Evolutionary conservation across 2,888 invertebrate species (phyloP).

Genomic region (Scrobipalpa atriplicella): DNA sequence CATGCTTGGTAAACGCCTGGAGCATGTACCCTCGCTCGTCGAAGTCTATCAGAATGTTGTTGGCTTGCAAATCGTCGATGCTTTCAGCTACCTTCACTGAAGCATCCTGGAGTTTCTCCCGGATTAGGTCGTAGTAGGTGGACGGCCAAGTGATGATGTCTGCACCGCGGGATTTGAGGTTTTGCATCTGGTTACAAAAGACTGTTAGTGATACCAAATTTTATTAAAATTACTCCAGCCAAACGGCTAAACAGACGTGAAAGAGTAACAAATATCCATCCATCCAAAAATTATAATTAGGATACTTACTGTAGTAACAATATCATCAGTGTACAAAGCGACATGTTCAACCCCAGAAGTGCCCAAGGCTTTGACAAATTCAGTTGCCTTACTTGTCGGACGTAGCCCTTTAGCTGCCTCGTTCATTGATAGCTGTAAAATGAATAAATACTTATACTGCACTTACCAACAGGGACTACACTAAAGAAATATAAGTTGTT

Average conservation of each 20-base stretch:
- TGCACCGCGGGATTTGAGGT: slow-evolving; percentile 90
- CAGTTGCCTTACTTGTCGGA: slow-evolving; percentile 66
- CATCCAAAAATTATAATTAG: no score
- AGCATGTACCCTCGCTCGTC: slow-evolving; percentile 98
- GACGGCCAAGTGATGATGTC: slow-evolving; percentile 95
- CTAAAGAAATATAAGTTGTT: no score
- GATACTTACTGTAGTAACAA: slow-evolving; percentile 65
- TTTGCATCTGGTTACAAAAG: slow-evolving; percentile 79
- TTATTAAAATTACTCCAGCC: no score
- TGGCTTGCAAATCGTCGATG: slow-evolving; percentile 89
- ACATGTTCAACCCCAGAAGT: slow-evolving; percentile 71
- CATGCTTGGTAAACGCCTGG: slow-evolving; percentile 97
- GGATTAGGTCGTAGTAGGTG: slow-evolving; percentile 93
- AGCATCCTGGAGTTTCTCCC: slow-evolving; percentile 88
- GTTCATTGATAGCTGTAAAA: slow-evolving; percentile 75
- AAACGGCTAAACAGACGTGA: no score
- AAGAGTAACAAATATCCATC: no score
- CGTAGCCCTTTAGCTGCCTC: slow-evolving; percentile 69
- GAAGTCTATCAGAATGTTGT: slow-evolving; percentile 97
- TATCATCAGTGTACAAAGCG: slow-evolving; percentile 72
- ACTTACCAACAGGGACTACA: no score
- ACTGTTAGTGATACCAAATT: no score
- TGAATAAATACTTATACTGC: no score
- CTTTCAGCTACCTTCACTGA: slow-evolving; percentile 89
- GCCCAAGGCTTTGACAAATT: slow-evolving; percentile 69